Evolutionary conservation across 2,113 vertebrate genomes (phyloP).

Genomic region (Myrmecobius fasciatus): DNA sequence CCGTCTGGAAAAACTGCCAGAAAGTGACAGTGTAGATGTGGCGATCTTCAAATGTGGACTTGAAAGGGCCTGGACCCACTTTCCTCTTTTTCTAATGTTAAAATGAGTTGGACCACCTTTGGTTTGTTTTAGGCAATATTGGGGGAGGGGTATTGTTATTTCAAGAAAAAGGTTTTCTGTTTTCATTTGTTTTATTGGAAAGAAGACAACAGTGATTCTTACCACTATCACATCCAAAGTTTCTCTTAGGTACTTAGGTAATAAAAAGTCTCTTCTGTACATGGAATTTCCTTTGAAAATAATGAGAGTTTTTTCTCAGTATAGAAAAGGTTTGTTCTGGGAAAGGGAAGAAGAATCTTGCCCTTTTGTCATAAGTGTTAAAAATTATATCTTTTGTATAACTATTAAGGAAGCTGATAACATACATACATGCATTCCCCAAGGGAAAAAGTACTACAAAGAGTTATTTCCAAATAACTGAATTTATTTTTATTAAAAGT

Average conservation of each 20-base stretch:
- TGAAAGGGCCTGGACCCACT: conserved; percentile 18
- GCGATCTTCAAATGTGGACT: conserved; percentile 42
- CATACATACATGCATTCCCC: background rate
- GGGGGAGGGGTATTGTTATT: background rate
- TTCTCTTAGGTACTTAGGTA: background rate
- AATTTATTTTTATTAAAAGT: conserved; percentile 53
- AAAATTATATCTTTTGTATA: background rate
- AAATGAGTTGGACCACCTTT: background rate
- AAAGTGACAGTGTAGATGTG: conserved; percentile 42
- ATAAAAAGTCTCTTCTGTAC: background rate
- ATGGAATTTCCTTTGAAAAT: background rate
- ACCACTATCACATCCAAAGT: background rate
- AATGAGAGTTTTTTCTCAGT: background rate
- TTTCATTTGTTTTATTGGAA: conserved; percentile 41
- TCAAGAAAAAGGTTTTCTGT: conserved; percentile 58
- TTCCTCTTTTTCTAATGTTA: conserved; percentile 51
- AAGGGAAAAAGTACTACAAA: conserved; percentile 31
- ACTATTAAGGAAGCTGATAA: background rate
- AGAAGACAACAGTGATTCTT: background rate
- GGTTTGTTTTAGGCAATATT: background rate
- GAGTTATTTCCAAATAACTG: conserved; percentile 53
- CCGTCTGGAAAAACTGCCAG: conserved; percentile 57
- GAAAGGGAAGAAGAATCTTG: background rate
- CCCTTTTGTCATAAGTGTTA: background rate
- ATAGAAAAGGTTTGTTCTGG: background rate